Conservation (phyloP, 2,113 vertebrate genomes). For the Chloropsis hardwickii region DNA sequence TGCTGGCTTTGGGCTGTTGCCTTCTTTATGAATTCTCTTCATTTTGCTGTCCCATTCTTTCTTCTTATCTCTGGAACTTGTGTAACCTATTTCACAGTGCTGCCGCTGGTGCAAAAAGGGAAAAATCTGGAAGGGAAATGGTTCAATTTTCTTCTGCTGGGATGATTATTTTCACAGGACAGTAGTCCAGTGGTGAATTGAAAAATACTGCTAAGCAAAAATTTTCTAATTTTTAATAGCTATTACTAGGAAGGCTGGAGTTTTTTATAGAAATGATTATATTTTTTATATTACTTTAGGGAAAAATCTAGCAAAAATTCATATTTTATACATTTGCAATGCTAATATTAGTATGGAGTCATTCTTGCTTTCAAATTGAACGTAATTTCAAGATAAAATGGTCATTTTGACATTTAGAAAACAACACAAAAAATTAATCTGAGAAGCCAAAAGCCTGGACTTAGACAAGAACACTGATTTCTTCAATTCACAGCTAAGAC, state of each 20-base stretch:
- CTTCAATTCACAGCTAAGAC: slow-evolving; percentile 14
- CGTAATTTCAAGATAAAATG: not conserved
- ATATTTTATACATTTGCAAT: not conserved
- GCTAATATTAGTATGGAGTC: not conserved
- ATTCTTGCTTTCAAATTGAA: not conserved
- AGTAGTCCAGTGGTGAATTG: not conserved
- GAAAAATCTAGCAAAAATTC: not conserved
- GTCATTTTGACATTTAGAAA: not conserved
- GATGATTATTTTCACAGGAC: not conserved
- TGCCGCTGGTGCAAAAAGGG: not conserved
- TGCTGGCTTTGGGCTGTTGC: not conserved
- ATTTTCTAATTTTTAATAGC: not conserved
- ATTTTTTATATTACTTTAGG: not conserved
- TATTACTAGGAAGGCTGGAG: not conserved
- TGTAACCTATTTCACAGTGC: not conserved
- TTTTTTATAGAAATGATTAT: not conserved
- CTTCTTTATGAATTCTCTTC: not conserved
- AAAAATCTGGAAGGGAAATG: not conserved
- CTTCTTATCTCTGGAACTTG: not conserved
- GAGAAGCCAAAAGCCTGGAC: not conserved
- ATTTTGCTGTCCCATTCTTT: not conserved
- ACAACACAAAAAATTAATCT: not conserved
- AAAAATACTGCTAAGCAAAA: not conserved
- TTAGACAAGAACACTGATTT: not conserved
- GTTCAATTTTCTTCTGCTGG: not conserved